Percentiles rank a stretch among this genome's conserved stretches.
Evolutionary conservation across 2,888 invertebrate species (phyloP).

Genomic region (Strigamia transsilvanica): DNA sequence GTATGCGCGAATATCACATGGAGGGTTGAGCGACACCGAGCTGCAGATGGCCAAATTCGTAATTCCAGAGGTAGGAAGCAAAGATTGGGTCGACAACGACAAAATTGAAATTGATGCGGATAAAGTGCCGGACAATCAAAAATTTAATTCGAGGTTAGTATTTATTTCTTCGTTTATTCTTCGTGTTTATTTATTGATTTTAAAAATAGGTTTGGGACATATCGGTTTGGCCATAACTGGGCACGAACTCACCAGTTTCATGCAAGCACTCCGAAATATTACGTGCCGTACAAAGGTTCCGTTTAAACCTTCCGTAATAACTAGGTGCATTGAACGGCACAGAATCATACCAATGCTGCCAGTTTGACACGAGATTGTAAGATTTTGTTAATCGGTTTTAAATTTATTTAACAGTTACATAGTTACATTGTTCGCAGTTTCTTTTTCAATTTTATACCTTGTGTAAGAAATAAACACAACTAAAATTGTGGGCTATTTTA

Average conservation of each 20-base stretch:
- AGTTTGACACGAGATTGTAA: no score
- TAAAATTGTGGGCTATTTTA: no score
- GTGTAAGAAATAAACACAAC: no score
- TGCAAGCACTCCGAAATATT: slow-evolving; percentile 55
- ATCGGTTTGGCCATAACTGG: slow-evolving; percentile 28
- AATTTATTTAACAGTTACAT: no score
- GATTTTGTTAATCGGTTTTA: no score
- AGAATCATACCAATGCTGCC: no score
- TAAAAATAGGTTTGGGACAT: slow-evolving; percentile 51
- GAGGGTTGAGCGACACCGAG: slow-evolving; percentile 54
- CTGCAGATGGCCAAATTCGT: slow-evolving; percentile 55
- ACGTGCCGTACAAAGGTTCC: background rate
- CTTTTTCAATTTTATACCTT: no score
- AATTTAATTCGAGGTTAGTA: slow-evolving; percentile 1
- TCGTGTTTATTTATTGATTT: background rate
- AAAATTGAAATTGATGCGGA: slow-evolving; percentile 17
- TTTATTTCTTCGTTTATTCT: background rate
- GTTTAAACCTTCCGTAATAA: no score
- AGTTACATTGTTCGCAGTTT: background rate
- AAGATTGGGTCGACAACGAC: slow-evolving; percentile 51
- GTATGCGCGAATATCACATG: slow-evolving; percentile 54
- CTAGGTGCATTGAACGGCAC: no score
- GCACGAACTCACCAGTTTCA: slow-evolving; percentile 53
- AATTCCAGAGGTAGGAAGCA: slow-evolving; percentile 45
- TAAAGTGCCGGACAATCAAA: background rate